Evolutionary conservation across 2,888 invertebrate species (phyloP).

Genomic region (Aphodius granarius): DNA sequence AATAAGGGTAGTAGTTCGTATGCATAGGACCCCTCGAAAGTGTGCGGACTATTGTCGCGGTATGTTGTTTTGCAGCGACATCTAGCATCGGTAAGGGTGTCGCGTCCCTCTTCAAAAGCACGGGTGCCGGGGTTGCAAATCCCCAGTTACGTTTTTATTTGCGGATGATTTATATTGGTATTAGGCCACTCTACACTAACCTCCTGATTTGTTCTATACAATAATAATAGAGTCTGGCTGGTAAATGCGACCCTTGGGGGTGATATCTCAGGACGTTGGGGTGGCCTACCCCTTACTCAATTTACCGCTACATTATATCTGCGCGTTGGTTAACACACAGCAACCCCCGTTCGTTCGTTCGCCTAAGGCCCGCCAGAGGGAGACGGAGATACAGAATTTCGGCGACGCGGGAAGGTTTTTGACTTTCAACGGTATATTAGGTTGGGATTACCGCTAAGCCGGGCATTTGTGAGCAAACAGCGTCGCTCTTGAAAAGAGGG

Average conservation of each 20-base stretch:
- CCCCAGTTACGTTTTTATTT: slow-evolving; percentile 52
- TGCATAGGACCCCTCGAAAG: not conserved
- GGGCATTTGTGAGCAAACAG: slow-evolving; percentile 37
- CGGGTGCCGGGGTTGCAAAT: slow-evolving; percentile 27
- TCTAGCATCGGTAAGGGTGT: not conserved
- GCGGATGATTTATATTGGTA: slow-evolving; percentile 54
- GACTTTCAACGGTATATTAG: slow-evolving; percentile 48
- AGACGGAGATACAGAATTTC: not conserved
- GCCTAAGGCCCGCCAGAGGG: not conserved
- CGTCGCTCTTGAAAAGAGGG: not conserved
- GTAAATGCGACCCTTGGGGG: slow-evolving; percentile 55
- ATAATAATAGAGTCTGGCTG: slow-evolving; percentile 56
- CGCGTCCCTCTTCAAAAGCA: slow-evolving; percentile 19
- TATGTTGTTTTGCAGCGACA: not conserved
- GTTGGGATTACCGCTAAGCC: slow-evolving; percentile 49
- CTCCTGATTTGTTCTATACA: slow-evolving; percentile 57
- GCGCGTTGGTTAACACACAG: slow-evolving; percentile 49
- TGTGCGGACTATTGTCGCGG: not conserved
- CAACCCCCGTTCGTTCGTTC: slow-evolving; percentile 13
- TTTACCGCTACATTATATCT: slow-evolving; percentile 56
- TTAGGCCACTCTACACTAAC: slow-evolving; percentile 54
- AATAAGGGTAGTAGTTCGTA: not conserved
- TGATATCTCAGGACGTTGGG: slow-evolving; percentile 50
- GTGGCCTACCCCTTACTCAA: slow-evolving; percentile 48
- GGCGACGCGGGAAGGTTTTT: slow-evolving; percentile 29